Conservation (phyloP, 2,113 vertebrate genomes). For the Crotalus tigris region DNA sequence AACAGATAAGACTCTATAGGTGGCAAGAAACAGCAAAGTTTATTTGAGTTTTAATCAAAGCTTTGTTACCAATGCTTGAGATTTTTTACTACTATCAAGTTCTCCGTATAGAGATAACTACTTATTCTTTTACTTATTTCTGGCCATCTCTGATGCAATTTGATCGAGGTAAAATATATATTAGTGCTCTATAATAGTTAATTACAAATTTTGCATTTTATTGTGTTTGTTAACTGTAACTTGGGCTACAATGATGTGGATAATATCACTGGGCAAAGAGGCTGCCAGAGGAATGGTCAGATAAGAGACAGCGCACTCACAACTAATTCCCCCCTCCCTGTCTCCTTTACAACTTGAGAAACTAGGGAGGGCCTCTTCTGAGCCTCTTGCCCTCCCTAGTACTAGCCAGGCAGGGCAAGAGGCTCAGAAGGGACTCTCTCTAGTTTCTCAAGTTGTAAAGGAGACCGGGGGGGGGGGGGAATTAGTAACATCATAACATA, state of each 20-base stretch:
- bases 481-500: no score
- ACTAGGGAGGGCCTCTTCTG: no score
- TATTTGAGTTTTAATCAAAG: not conserved
- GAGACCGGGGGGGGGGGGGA: not conserved
- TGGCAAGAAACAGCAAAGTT: not conserved
- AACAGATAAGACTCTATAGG: not conserved
- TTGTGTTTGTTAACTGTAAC: not conserved
- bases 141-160: not conserved
- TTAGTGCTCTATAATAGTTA: not conserved
- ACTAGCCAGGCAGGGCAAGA: no score
- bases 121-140: not conserved
- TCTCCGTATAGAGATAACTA: not conserved
- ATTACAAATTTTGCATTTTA: not conserved
- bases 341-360: no score
- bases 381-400: no score
- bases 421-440: not conserved
- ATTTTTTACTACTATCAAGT: not conserved
- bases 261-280: not conserved
- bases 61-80: not conserved
- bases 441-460: not conserved
- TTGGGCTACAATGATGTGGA: not conserved
- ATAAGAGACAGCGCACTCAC: not conserved
- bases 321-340: not conserved
- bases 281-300: not conserved
- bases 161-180: not conserved